Conservation (phyloP, 2,888 invertebrate species). For the Emesis furor region DNA sequence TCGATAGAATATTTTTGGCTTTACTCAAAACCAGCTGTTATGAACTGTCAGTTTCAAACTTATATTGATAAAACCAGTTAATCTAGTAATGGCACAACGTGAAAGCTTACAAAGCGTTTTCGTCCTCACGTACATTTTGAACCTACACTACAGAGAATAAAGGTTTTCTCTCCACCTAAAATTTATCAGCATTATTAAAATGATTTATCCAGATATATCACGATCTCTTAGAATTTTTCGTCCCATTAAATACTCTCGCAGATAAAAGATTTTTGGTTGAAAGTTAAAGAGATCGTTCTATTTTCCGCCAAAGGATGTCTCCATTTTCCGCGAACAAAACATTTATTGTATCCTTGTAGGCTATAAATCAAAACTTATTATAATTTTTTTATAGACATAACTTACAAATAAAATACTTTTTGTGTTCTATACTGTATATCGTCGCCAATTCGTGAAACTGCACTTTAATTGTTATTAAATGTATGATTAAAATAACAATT, state of each 20-base stretch:
- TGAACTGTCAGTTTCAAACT: background rate
- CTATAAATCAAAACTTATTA: background rate
- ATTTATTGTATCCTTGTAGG: slow-evolving; percentile 2
- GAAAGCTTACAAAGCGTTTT: background rate
- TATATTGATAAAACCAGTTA: background rate
- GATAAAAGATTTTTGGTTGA: slow-evolving; percentile 14
- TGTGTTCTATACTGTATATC: too few relatives aligned
- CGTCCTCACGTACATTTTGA: background rate
- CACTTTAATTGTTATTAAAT: too few relatives aligned
- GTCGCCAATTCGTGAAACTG: too few relatives aligned
- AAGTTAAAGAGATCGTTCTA: slow-evolving; percentile 6
- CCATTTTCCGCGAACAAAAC: background rate
- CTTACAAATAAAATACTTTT: background rate
- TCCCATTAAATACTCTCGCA: slow-evolving; percentile 12
- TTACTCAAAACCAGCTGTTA: background rate
- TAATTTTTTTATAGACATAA: background rate
- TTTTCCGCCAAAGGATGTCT: background rate
- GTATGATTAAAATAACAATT: too few relatives aligned
- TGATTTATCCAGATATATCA: slow-evolving; percentile 11
- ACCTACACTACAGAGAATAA: background rate
- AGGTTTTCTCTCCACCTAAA: background rate
- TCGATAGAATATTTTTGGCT: background rate
- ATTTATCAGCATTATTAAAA: slow-evolving; percentile 7
- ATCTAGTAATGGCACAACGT: background rate
- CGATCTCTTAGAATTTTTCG: slow-evolving; percentile 5